A percentile compares a stretch with the other conserved stretches of the same genome.
Conservation (phyloP, 35 echinoderm and acorn worm genomes). For the Stichopus chloronotus region DNA sequence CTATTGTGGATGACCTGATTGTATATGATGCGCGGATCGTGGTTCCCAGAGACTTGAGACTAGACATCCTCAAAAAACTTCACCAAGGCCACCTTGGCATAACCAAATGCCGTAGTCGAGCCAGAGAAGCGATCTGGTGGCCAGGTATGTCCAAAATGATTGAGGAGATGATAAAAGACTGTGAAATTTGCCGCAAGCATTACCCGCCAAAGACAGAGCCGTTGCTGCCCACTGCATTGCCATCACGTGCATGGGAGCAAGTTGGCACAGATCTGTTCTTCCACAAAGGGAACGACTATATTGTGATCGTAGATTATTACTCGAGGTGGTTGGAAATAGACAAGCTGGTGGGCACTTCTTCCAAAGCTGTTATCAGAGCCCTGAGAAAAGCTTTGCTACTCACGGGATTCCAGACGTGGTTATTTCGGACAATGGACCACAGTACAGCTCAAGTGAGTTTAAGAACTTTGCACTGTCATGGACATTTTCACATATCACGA, state of each 20-base stretch:
- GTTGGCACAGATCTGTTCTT: conserved; percentile 9
- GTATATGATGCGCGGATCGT: too few species aligned
- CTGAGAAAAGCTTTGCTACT: conserved; percentile 37
- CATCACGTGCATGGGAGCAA: conserved; percentile 43
- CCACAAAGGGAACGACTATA: neutral
- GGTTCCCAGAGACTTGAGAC: conserved; percentile 18
- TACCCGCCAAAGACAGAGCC: neutral
- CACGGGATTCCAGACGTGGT: conserved; percentile 52
- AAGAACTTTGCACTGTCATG: conserved; percentile 25
- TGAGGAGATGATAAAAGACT: conserved; percentile 31
- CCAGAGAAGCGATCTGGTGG: conserved; percentile 44
- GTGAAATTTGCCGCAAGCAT: conserved; percentile 3
- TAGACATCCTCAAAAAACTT: conserved; percentile 31
- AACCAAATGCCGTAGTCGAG: conserved; percentile 46
- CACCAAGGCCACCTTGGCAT: conserved; percentile 60
- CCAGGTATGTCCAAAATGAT: conserved; percentile 32
- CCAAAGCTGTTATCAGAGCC: conserved; percentile 1
- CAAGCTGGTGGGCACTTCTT: neutral
- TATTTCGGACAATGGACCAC: conserved; percentile 63
- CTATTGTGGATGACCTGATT: too few species aligned
- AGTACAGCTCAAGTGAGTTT: conserved; percentile 42
- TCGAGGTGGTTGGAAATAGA: conserved; percentile 30
- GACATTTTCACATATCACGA: conserved; percentile 32
- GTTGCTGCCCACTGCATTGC: conserved; percentile 31
- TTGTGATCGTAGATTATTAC: conserved; percentile 43